Evolutionary conservation across 2,888 invertebrate species (phyloP).

Genomic region (Dryobotodes eremita): DNA sequence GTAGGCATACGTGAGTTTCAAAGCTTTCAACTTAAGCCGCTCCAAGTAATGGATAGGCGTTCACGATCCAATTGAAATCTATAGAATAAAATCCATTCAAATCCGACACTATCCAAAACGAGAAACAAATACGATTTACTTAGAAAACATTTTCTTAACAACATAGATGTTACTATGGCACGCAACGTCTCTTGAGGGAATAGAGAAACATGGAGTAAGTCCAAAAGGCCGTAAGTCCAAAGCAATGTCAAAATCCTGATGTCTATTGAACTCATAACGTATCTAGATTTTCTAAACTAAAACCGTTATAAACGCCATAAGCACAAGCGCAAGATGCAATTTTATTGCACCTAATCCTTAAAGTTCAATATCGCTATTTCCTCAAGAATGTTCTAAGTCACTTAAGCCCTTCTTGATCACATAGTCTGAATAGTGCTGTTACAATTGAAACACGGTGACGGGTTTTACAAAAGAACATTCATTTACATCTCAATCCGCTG

Average conservation of each 20-base stretch:
- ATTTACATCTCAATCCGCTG: slow-evolving; percentile 69
- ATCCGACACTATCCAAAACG: slow-evolving; percentile 55
- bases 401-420: slow-evolving; percentile 41
- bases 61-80: slow-evolving; percentile 54
- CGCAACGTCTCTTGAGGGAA: slow-evolving; percentile 45
- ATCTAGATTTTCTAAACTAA: neutral
- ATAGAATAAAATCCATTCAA: slow-evolving; percentile 58
- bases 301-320: neutral
- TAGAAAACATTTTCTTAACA: slow-evolving; percentile 55
- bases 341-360: neutral
- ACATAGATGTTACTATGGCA: slow-evolving; percentile 47
- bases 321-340: neutral
- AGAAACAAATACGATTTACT: slow-evolving; percentile 58
- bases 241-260: neutral
- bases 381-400: neutral
- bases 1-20: slow-evolving; percentile 18
- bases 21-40: slow-evolving; percentile 46
- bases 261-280: neutral
- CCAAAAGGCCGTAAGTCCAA: neutral
- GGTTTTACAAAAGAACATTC: slow-evolving; percentile 70
- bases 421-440: slow-evolving; percentile 68
- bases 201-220: neutral
- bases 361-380: slow-evolving; percentile 22
- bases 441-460: slow-evolving; percentile 66
- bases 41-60: slow-evolving; percentile 50